Evolutionary conservation across 2,888 invertebrate species (phyloP), one percentile per base, ranked within the genome.

Genomic region (Drosophila nr. fundita): DNA sequence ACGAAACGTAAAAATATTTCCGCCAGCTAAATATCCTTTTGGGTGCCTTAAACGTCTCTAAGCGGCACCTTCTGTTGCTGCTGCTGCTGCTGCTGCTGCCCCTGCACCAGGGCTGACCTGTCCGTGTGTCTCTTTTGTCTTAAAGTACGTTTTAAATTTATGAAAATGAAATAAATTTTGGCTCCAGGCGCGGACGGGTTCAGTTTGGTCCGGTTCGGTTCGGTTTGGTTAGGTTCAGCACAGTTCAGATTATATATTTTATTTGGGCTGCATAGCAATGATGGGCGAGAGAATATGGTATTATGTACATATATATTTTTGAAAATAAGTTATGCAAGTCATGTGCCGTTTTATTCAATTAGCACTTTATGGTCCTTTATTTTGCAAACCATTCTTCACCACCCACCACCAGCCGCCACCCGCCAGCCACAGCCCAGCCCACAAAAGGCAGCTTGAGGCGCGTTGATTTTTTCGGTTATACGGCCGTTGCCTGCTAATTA

Each of bases 301-400:
- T 52, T 45, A 24, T 24, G 45, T 45, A 24, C 61, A 80, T 67
- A 65, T 59, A 73, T 83, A 73, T 71, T 68, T 82, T 83, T 84
- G 86, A 90, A 89, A 90, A 91, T 90, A 89, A 90, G 91, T 92
- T 92, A 87, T 90, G 91, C 92, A 83, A 84, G 89, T 91, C 91
- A 91, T 92, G 91, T 91, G 83, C 91, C 90, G 82, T 90, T 90
- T 91, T 92, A 92, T 91, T 91, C 91, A 91, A 91, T 91, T 91
- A 91, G 91, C 85, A 87, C 81, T 85, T 91, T 89, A 90, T 87
- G 90, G 91, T 83, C 91, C 87, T 86, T 90, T 90, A 91, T 87
- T 90, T 88, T 87, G 69, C 82, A 66, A 75, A 69, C 61, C 74
- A 54, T 53, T 68, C 57, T 45, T 57, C 42, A 15, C 40, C 27